Percentiles rank a stretch among this genome's conserved stretches.
Conservation (phyloP, 2,797 vertebrate genomes). For the Carduelis carduelis region DNA sequence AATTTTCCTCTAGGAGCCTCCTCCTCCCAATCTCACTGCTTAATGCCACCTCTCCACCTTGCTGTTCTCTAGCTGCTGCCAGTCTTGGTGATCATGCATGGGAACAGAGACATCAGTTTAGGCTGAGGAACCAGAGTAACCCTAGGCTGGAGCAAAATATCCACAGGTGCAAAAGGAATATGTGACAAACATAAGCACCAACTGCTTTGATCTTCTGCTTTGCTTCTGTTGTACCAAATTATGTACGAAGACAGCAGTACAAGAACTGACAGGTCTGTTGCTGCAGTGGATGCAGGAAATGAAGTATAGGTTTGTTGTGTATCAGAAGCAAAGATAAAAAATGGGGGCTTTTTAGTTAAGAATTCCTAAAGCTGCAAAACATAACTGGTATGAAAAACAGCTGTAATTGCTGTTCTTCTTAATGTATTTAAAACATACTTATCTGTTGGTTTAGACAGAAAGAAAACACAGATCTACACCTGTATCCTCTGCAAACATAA, state of each 20-base stretch:
- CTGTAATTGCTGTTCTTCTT: neutral
- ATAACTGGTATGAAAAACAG: neutral
- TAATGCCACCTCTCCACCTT: neutral
- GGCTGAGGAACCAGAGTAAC: neutral
- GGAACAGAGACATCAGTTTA: neutral
- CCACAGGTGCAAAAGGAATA: neutral
- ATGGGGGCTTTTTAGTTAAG: neutral
- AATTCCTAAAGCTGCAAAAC: neutral
- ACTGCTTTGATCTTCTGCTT: neutral
- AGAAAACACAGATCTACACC: neutral
- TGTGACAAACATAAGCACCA: neutral
- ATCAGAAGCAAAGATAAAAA: neutral
- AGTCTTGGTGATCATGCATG: neutral
- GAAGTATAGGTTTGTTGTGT: neutral
- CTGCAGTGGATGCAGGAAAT: neutral
- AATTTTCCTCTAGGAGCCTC: neutral
- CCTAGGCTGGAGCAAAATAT: neutral
- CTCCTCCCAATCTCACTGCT: neutral
- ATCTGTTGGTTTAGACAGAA: neutral
- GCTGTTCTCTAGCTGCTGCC: accelerated
- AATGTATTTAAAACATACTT: neutral
- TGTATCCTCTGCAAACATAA: neutral
- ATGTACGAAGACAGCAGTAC: neutral
- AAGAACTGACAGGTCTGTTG: neutral
- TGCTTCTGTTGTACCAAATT: neutral